phyloP scores from a whole-genome alignment of 2,797 vertebrate genomes.

The Labroides dimidiatus region DNA sequence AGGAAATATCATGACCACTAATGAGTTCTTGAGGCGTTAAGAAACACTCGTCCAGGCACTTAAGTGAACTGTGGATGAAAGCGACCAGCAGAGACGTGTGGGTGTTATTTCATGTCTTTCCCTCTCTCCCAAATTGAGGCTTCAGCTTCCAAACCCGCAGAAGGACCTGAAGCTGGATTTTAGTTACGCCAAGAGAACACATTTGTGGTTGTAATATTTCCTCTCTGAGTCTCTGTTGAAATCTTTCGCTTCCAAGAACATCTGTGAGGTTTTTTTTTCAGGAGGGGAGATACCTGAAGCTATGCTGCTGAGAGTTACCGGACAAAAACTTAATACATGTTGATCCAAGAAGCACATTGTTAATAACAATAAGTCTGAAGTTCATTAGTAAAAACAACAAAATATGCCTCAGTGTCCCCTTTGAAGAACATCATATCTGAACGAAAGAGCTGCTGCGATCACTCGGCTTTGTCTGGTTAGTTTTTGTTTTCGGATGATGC shows the following conservation, averaged over 20 bases:
- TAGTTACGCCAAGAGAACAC: constrained; percentile 45
- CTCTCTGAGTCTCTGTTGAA: constrained; percentile 53
- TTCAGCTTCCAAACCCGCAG: constrained; percentile 58
- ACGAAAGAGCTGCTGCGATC: too few relatives aligned
- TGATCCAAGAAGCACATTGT: too few relatives aligned
- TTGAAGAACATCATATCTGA: too few relatives aligned
- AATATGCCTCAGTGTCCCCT: too few relatives aligned
- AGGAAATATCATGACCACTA: constrained; percentile 59
- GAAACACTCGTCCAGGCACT: constrained; percentile 33
- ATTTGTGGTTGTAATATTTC: constrained; percentile 66
- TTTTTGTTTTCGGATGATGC: too few relatives aligned
- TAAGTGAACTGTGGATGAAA: constrained; percentile 36
- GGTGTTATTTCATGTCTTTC: constrained; percentile 37
- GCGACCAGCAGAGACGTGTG: constrained; percentile 33
- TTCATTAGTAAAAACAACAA: too few relatives aligned
- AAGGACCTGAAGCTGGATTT: constrained; percentile 27
- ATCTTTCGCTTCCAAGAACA: constrained; percentile 38
- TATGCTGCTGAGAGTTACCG: constrained; percentile 23
- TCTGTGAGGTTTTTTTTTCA: constrained; percentile 4
- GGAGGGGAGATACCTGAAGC: constrained; percentile 27
- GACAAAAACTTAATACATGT: constrained; percentile 10
- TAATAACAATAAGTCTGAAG: too few relatives aligned
- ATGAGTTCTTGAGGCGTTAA: constrained; percentile 45
- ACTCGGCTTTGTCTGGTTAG: too few relatives aligned
- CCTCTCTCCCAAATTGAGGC: constrained; percentile 33